A percentile compares a stretch with the other conserved stretches of the same genome.
Conservation (phyloP, 2,113 vertebrate genomes). For the Labeo catla region DNA sequence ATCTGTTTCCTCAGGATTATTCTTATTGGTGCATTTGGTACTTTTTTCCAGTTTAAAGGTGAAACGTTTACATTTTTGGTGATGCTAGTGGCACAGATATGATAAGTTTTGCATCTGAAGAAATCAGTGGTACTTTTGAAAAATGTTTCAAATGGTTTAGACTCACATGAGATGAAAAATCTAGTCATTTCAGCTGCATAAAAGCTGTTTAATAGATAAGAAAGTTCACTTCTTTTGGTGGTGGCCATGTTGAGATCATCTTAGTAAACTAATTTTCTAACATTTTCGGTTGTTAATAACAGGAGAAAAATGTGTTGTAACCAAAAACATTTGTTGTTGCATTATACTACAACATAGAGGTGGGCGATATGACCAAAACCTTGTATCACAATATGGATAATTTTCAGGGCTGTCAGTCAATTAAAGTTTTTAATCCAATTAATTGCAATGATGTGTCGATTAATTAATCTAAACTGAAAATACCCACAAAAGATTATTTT, state of each 20-base stretch:
- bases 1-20: background rate
- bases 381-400: too few relatives aligned
- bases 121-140: background rate
- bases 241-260: background rate
- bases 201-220: background rate
- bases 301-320: background rate
- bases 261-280: background rate
- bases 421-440: too few relatives aligned
- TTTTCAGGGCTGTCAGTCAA: too few relatives aligned
- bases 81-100: background rate
- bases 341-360: too few relatives aligned
- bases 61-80: background rate
- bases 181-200: background rate
- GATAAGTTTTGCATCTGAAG: background rate
- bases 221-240: background rate
- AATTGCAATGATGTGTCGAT: too few relatives aligned
- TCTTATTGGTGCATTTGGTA: background rate
- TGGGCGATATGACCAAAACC: too few relatives aligned
- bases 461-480: too few relatives aligned
- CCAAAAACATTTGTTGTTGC: too few relatives aligned
- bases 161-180: background rate
- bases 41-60: background rate
- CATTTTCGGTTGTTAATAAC: background rate
- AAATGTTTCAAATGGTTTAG: background rate
- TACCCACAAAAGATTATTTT: too few relatives aligned